phyloP scores from a whole-genome alignment of 1,140 invertebrate species.

The Atta colombica region DNA sequence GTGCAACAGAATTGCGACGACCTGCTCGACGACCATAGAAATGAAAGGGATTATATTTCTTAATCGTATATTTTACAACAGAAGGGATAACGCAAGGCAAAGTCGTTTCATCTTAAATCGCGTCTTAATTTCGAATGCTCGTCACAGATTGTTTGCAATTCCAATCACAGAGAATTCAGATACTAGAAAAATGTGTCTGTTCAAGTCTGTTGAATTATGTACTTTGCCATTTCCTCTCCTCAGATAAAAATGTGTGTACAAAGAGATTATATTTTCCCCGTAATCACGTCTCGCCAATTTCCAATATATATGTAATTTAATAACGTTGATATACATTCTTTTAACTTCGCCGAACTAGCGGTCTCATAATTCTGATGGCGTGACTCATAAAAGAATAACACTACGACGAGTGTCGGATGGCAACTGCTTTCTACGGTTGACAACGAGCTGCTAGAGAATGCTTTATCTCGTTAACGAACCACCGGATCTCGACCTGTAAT shows the following conservation, averaged over 20 bases:
- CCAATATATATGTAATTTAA: neutral
- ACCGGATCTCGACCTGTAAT: slow-evolving; percentile 57
- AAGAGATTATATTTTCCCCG: neutral
- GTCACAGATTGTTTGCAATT: neutral
- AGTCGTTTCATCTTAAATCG: neutral
- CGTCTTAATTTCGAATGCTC: slow-evolving; percentile 12
- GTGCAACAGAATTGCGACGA: slow-evolving; percentile 19
- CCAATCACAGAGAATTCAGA: neutral
- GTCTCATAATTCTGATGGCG: slow-evolving; percentile 22
- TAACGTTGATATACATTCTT: slow-evolving; percentile 3
- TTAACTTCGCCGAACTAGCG: slow-evolving; percentile 26
- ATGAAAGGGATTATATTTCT: slow-evolving; percentile 29
- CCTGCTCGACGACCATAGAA: neutral
- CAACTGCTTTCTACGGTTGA: slow-evolving; percentile 46
- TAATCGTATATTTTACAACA: slow-evolving; percentile 49
- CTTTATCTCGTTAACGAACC: slow-evolving; percentile 66
- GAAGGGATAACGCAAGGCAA: neutral
- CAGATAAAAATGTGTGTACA: neutral
- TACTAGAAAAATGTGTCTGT: neutral
- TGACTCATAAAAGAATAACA: slow-evolving; percentile 48
- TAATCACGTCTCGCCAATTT: slow-evolving; percentile 24
- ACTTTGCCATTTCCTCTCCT: neutral
- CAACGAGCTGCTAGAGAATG: slow-evolving; percentile 33
- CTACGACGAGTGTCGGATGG: slow-evolving; percentile 27
- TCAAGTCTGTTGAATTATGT: neutral